These are phyloP conservation scores for Saturnia pavonia DNA, from an alignment of 2,888 invertebrate genomes.

Conservation along the genomic window DNA sequence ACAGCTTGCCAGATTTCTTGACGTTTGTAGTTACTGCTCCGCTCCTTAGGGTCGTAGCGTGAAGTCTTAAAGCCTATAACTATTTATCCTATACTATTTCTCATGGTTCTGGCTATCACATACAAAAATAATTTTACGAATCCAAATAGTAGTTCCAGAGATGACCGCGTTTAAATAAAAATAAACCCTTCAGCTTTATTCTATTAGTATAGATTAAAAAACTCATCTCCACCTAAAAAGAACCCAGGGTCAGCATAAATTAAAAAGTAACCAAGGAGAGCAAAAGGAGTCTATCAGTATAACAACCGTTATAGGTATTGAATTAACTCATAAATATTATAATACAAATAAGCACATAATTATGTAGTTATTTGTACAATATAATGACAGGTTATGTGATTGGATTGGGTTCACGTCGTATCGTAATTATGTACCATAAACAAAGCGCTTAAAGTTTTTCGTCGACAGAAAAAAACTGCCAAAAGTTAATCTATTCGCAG, in stretches of 20 bases:
- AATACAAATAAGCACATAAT: constrained; percentile 11
- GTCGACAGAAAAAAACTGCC: constrained; percentile 60
- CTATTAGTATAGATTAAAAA: no score
- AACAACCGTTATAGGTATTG: constrained; percentile 53
- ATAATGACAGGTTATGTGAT: constrained; percentile 78
- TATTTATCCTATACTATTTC: no score
- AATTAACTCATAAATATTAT: constrained; percentile 44
- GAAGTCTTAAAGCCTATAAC: no score
- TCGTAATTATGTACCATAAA: constrained; percentile 79
- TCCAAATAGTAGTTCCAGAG: no score
- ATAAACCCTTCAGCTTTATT: no score
- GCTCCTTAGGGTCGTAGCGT: no score
- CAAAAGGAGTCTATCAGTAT: constrained; percentile 33
- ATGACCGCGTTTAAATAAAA: no score
- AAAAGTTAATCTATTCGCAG: constrained; percentile 74
- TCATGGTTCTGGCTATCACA: no score
- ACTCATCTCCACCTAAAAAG: no score
- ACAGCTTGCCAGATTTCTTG: no score
- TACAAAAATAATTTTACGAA: no score
- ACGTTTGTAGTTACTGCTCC: no score
- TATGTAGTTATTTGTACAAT: constrained; percentile 76
- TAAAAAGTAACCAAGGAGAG: constrained; percentile 31
- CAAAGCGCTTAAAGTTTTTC: constrained; percentile 62
- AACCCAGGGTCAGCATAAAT: neutral
- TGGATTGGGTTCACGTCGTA: constrained; percentile 71